Percentiles rank a stretch among this genome's conserved stretches.
Evolutionary conservation across 2,797 vertebrate species (phyloP).

Genomic region (Sylvilagus floridanus): DNA sequence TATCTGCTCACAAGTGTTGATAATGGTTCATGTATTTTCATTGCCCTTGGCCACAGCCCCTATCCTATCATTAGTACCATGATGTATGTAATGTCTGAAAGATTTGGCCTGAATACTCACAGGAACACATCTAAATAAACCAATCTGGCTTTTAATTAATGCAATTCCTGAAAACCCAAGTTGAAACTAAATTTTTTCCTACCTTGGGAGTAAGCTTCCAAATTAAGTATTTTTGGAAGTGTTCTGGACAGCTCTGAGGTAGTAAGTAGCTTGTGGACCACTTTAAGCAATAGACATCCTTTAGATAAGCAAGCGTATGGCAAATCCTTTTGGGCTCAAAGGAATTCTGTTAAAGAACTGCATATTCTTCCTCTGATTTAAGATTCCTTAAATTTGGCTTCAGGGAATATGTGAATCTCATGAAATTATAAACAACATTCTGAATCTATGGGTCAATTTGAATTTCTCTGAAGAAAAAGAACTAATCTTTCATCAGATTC

Average conservation of each 20-base stretch:
- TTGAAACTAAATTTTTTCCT: constrained; percentile 60
- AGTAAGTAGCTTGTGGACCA: constrained; percentile 37
- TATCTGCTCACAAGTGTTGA: constrained; percentile 43
- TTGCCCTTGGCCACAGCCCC: constrained; percentile 37
- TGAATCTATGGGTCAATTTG: constrained; percentile 16
- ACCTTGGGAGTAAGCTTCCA: constrained; percentile 10
- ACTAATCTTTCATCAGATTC: constrained; percentile 16
- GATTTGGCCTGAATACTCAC: constrained; percentile 7
- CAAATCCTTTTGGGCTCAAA: constrained; percentile 53
- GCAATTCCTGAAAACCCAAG: constrained; percentile 41
- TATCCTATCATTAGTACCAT: constrained; percentile 22
- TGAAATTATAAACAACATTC: constrained; percentile 61
- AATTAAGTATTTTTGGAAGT: constrained; percentile 36
- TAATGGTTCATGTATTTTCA: constrained; percentile 36
- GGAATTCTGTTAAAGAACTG: constrained; percentile 57
- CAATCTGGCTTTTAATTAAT: constrained; percentile 68
- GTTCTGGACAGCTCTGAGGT: constrained; percentile 32
- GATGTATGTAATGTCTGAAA: constrained; percentile 5
- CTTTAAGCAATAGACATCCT: constrained; percentile 48
- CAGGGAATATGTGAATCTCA: background rate
- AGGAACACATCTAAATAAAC: constrained; percentile 34
- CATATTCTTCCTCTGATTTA: constrained; percentile 54
- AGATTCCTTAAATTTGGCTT: constrained; percentile 42
- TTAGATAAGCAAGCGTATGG: constrained; percentile 48
- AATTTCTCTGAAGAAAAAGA: constrained; percentile 56